phyloP scores from a whole-genome alignment of 64 coral and sea anemone genomes.

The Montipora foliosa region DNA sequence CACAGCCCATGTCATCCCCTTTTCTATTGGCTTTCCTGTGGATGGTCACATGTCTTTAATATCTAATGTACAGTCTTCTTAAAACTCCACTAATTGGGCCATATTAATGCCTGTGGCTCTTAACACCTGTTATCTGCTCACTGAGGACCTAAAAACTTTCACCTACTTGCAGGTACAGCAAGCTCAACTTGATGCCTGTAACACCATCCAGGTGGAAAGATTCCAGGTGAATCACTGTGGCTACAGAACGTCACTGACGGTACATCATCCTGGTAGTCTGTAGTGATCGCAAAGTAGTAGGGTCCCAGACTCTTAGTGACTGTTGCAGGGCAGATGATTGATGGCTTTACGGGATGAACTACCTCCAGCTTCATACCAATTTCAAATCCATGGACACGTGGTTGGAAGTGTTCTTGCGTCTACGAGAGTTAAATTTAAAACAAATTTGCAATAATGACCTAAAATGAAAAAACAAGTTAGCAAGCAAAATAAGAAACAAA shows the following conservation, averaged over 20 bases:
- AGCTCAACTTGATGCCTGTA: constrained; percentile 87
- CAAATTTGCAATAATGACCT: background rate
- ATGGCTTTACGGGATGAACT: constrained; percentile 85
- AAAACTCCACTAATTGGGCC: too few relatives aligned
- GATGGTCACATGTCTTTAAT: too few relatives aligned
- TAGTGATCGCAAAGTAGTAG: constrained; percentile 94
- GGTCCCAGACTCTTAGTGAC: constrained; percentile 96
- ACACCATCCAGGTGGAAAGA: constrained; percentile 95
- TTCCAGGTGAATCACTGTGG: constrained; percentile 95
- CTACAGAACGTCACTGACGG: constrained; percentile 93
- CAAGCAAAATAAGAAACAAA: background rate
- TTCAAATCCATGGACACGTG: constrained; percentile 99
- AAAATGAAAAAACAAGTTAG: too few relatives aligned
- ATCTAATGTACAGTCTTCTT: too few relatives aligned
- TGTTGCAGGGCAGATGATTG: constrained; percentile 87
- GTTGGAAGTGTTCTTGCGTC: constrained; percentile 95
- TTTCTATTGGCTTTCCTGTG: too few relatives aligned
- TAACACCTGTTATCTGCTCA: too few relatives aligned
- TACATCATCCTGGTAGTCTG: constrained; percentile 85
- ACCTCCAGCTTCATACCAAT: constrained; percentile 95
- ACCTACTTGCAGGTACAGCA: constrained; percentile 88
- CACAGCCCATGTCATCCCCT: too few relatives aligned
- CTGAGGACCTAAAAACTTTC: too few relatives aligned
- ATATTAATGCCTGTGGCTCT: too few relatives aligned
- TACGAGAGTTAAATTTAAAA: background rate